Evolutionary conservation across 2,113 vertebrate species (phyloP).

Genomic region (Poicephalus meyeri): DNA sequence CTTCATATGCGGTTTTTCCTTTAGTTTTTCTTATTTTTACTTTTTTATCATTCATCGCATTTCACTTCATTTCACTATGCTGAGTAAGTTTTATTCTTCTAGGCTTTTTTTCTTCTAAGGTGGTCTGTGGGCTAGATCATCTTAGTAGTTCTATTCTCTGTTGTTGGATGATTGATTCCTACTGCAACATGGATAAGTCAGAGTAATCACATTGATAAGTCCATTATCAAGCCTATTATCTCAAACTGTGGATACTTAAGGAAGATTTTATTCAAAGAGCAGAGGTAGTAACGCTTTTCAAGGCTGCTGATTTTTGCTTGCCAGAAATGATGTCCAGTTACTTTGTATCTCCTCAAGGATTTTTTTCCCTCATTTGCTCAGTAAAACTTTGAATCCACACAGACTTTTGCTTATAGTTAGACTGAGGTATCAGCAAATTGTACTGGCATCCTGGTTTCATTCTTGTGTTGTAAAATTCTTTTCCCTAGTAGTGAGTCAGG

Average conservation of each 20-base stretch:
- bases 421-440: not conserved
- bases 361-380: not conserved
- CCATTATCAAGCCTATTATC: not conserved
- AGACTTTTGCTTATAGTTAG: not conserved
- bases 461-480: not conserved
- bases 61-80: not conserved
- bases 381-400: not conserved
- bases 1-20: not conserved
- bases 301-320: not conserved
- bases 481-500: not conserved
- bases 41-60: not conserved
- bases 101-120: not conserved
- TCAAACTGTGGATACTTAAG: not conserved
- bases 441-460: not conserved
- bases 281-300: not conserved
- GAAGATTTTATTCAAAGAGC: not conserved
- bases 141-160: not conserved
- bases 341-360: not conserved
- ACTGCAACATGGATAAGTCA: not conserved
- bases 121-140: not conserved
- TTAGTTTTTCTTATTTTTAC: not conserved
- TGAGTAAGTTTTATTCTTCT: not conserved
- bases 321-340: not conserved
- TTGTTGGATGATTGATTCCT: not conserved
- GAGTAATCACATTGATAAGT: not conserved